Conservation (phyloP, 2,797 vertebrate species). For the Schizopygopsis malacanthus region DNA sequence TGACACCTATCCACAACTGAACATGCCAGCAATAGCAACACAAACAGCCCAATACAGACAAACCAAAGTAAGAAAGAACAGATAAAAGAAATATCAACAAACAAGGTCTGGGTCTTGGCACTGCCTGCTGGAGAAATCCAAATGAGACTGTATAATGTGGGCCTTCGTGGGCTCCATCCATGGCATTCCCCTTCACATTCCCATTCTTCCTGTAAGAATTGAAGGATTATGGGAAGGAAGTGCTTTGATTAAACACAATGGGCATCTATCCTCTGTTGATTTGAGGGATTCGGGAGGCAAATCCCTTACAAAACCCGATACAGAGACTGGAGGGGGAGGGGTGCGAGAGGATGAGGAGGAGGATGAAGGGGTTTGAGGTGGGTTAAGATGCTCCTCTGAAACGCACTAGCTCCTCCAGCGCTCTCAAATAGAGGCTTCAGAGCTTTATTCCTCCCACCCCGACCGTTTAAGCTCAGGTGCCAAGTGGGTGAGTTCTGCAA, state of each 20-base stretch:
- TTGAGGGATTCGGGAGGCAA: conserved; percentile 81
- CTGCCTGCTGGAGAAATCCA: conserved; percentile 73
- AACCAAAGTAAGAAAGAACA: conserved; percentile 40
- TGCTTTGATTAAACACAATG: conserved; percentile 84
- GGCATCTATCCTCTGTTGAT: conserved; percentile 84
- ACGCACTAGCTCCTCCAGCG: conserved; percentile 19
- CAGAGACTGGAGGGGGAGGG: conserved; percentile 59
- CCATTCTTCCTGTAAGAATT: conserved; percentile 82
- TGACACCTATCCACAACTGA: conserved; percentile 39
- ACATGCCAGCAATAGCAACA: conserved; percentile 16
- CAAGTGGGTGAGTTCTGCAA: conserved; percentile 53
- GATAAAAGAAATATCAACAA: conserved; percentile 58
- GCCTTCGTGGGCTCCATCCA: conserved; percentile 76
- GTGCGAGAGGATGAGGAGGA: not conserved
- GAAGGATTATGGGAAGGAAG: conserved; percentile 83
- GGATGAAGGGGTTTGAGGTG: conserved; percentile 23
- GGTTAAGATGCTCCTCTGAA: conserved; percentile 54
- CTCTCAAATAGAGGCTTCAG: conserved; percentile 30
- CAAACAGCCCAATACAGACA: conserved; percentile 42
- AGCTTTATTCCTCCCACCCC: conserved; percentile 39
- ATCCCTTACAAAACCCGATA: conserved; percentile 77
- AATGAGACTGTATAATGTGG: conserved; percentile 78
- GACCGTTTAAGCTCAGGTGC: conserved; percentile 33
- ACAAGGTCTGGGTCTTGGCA: conserved; percentile 61
- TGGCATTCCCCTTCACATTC: conserved; percentile 74